These are phyloP conservation scores for Melanotaenia boesemani DNA, from an alignment of 2,797 vertebrate species.

Conservation along the genomic window DNA sequence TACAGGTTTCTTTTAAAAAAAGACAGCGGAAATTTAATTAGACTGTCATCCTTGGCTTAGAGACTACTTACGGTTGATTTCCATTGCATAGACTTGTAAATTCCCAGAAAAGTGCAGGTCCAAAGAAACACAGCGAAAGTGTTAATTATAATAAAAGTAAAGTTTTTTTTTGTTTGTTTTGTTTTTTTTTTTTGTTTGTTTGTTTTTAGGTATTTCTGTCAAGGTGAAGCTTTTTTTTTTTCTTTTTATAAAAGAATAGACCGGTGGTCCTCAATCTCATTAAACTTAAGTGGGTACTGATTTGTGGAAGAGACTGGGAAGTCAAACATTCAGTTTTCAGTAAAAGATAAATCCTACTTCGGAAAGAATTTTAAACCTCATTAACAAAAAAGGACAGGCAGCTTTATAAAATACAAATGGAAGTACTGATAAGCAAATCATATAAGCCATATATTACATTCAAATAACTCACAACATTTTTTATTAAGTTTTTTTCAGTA, in stretches of 20 bases:
- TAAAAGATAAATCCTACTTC: neutral
- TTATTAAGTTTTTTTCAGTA: neutral
- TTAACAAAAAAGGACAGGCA: neutral
- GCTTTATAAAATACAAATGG: neutral
- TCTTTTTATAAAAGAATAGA: constrained; percentile 6
- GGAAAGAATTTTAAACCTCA: neutral
- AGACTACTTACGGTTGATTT: constrained; percentile 97
- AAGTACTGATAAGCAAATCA: neutral
- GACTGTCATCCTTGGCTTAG: constrained; percentile 16
- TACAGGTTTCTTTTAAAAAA: neutral
- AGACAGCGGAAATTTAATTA: neutral
- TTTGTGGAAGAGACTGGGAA: neutral
- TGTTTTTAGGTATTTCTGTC: constrained; percentile 61
- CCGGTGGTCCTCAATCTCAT: neutral
- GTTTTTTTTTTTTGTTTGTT: neutral
- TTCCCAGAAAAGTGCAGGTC: constrained; percentile 62
- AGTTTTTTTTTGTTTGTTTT: neutral
- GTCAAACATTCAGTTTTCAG: neutral
- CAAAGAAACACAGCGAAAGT: constrained; percentile 39
- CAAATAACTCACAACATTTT: neutral
- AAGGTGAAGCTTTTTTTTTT: constrained; percentile 62
- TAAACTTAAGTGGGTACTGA: neutral
- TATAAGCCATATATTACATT: neutral
- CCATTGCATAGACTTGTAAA: constrained; percentile 96
- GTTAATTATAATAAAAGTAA: constrained; percentile 38